phyloP scores from a whole-genome alignment of 1,140 invertebrate genomes.

The Daktulosphaira vitifoliae region DNA sequence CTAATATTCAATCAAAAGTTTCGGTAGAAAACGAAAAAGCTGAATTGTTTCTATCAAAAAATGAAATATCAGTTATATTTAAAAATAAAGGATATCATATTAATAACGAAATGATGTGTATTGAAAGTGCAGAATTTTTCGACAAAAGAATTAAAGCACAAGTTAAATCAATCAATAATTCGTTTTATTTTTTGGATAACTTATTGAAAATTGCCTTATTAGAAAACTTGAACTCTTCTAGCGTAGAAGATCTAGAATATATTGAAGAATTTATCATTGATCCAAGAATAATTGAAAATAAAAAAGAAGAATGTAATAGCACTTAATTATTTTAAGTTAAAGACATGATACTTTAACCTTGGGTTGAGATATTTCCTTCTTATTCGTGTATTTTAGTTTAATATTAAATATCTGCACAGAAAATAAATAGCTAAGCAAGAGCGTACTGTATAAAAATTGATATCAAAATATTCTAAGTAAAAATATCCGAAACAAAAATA shows the following conservation, averaged over 20 bases:
- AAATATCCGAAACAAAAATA: no score
- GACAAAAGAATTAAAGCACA: not conserved
- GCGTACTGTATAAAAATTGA: no score
- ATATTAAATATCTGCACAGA: no score
- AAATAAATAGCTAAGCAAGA: no score
- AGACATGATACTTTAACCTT: no score
- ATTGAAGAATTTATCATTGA: not conserved
- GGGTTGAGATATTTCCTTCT: no score
- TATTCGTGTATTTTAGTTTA: no score
- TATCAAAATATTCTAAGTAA: no score
- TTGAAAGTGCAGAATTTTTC: not conserved
- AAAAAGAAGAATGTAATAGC: not conserved
- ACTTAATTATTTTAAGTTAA: no score
- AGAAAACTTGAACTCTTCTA: not conserved
- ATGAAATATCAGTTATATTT: not conserved
- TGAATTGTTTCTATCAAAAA: not conserved
- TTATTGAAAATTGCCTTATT: slow-evolving; percentile 2
- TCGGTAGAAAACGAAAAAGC: not conserved
- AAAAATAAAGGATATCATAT: not conserved
- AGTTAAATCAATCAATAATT: not conserved
- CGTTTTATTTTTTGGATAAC: slow-evolving; percentile 9
- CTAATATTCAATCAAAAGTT: not conserved
- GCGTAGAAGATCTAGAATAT: not conserved
- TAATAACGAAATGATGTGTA: not conserved
- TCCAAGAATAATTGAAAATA: not conserved